These are phyloP conservation scores for Drosophila paulistorum DNA, from an alignment of 1,140 invertebrate genomes.

Conservation along the genomic window DNA sequence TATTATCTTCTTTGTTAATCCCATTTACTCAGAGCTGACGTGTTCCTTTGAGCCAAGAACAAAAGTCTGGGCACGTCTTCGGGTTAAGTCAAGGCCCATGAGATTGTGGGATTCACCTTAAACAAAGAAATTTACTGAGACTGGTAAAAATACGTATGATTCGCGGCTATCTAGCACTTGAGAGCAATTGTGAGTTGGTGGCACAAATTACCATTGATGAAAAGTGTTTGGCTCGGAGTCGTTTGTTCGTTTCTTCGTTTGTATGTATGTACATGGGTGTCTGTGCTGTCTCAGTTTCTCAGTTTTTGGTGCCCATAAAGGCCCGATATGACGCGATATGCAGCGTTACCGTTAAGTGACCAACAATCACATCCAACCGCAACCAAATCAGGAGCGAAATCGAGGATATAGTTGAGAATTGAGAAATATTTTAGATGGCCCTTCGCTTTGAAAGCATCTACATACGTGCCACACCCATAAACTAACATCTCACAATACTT, in stretches of 20 bases:
- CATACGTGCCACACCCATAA: too few species aligned
- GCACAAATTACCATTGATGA: conserved; percentile 32
- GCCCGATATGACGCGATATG: neutral
- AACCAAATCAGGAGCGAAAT: conserved; percentile 7
- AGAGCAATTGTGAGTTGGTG: conserved; percentile 27
- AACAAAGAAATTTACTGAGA: neutral
- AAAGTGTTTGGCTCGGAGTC: conserved; percentile 31
- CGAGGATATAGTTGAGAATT: neutral
- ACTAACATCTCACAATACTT: too few species aligned
- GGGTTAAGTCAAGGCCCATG: too few species aligned
- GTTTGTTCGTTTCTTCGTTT: conserved; percentile 15
- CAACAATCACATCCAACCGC: neutral
- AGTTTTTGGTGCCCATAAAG: conserved; percentile 10
- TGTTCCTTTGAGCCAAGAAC: too few species aligned
- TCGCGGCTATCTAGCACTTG: neutral
- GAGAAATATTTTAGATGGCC: too few species aligned
- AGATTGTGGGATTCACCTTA: neutral
- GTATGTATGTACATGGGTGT: neutral
- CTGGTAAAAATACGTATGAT: neutral
- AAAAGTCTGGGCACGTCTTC: too few species aligned
- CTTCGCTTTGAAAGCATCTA: too few species aligned
- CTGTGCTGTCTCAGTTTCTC: neutral
- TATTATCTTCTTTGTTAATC: too few species aligned
- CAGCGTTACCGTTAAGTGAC: conserved; percentile 2
- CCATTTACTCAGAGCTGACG: too few species aligned